These are phyloP conservation scores for Leptosomus discolor DNA, from an alignment of 2,113 vertebrate genomes.

Conservation along the genomic window DNA sequence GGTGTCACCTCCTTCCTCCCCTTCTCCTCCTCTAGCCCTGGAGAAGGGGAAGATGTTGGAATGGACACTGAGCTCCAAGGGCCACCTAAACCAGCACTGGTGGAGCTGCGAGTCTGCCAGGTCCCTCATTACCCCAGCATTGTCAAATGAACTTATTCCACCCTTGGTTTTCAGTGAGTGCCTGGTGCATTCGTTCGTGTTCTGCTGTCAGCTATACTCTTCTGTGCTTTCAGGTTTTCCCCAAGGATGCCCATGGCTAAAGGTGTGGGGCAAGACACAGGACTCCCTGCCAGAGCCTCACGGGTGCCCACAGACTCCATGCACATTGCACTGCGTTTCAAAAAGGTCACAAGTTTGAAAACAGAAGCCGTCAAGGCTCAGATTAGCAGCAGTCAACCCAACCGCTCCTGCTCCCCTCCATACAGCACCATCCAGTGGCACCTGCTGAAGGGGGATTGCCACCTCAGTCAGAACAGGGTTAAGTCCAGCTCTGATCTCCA, in stretches of 20 bases:
- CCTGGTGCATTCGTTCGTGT: rapidly evolving
- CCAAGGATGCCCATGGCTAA: neutral
- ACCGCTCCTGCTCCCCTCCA: rapidly evolving
- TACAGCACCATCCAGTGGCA: neutral
- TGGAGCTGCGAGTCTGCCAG: neutral
- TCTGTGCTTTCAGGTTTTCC: neutral
- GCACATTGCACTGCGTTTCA: rapidly evolving
- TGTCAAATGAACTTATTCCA: neutral
- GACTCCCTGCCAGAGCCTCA: neutral
- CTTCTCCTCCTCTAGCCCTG: neutral
- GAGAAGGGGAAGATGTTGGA: neutral
- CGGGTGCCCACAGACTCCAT: rapidly evolving
- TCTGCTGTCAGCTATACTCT: neutral
- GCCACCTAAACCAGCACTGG: neutral
- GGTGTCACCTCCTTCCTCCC: neutral
- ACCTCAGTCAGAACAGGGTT: rapidly evolving
- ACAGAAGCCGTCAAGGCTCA: neutral
- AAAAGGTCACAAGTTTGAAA: neutral
- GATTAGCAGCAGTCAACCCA: neutral
- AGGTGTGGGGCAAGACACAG: neutral
- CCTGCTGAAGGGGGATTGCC: neutral
- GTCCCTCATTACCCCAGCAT: neutral
- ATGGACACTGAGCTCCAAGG: neutral
- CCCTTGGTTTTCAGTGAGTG: neutral
- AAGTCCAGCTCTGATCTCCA: neutral